Percentiles rank a stretch among this genome's conserved stretches.
Evolutionary conservation across 1,140 invertebrate species (phyloP).

Genomic region (Sitobion miscanthi): DNA sequence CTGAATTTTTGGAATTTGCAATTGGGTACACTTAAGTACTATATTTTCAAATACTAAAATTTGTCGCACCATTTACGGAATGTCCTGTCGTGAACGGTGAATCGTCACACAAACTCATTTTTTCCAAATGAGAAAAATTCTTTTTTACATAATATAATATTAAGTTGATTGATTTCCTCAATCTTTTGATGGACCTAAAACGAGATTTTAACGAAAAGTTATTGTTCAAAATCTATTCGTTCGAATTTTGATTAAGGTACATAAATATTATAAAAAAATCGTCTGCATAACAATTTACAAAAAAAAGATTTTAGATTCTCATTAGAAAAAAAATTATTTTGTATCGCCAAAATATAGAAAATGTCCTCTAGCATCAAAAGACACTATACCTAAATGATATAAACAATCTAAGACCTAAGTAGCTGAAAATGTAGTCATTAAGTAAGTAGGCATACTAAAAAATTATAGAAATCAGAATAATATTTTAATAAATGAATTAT

Average conservation of each 20-base stretch:
- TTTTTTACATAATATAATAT: neutral
- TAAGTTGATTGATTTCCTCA: neutral
- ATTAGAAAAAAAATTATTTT: neutral
- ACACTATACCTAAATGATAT: neutral
- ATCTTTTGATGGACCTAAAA: neutral
- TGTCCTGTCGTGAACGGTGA: neutral
- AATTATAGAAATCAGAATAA: neutral
- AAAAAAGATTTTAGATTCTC: neutral
- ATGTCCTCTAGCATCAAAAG: too few relatives aligned
- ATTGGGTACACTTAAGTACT: neutral
- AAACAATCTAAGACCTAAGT: neutral
- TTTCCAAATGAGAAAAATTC: neutral
- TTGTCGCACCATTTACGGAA: neutral
- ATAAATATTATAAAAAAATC: too few relatives aligned
- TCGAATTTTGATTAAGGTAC: too few relatives aligned
- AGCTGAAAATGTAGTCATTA: neutral
- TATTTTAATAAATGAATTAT: neutral
- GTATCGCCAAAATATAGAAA: neutral
- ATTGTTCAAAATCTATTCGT: neutral
- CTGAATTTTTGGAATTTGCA: neutral
- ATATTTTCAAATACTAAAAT: neutral
- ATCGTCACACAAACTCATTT: neutral
- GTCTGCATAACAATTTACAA: too few relatives aligned
- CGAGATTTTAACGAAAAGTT: neutral
- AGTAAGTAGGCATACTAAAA: neutral